These are phyloP conservation scores for Drosophila suboccidentalis DNA, from an alignment of 2,888 invertebrate genomes.

Conservation along the genomic window DNA sequence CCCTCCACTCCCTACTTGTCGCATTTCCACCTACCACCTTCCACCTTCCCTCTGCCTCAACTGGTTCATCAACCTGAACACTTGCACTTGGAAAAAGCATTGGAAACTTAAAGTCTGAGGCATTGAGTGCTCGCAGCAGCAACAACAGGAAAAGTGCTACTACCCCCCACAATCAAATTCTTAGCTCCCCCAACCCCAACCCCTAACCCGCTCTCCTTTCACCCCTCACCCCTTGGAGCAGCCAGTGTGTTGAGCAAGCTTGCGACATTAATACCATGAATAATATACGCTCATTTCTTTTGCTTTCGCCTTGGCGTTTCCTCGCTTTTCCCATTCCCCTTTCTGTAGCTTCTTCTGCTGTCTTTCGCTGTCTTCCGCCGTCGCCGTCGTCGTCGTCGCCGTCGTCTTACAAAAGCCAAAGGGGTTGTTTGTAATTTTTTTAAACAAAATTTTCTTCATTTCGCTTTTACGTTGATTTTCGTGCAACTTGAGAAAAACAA, in stretches of 20 bases:
- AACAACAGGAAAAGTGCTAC: slow-evolving; percentile 26
- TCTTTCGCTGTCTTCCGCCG: slow-evolving; percentile 18
- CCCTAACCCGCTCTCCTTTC: not conserved
- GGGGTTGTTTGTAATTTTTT: slow-evolving; percentile 81
- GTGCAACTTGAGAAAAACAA: slow-evolving; percentile 76
- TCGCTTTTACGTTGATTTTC: slow-evolving; percentile 74
- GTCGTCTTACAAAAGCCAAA: slow-evolving; percentile 66
- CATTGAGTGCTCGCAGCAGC: slow-evolving; percentile 27
- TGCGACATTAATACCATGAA: slow-evolving; percentile 80
- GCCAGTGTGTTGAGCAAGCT: slow-evolving; percentile 27
- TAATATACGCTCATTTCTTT: slow-evolving; percentile 81
- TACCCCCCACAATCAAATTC: slow-evolving; percentile 14
- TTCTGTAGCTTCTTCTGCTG: slow-evolving; percentile 11
- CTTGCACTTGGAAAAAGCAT: slow-evolving; percentile 56
- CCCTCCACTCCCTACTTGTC: not conserved
- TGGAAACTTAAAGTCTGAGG: slow-evolving; percentile 56
- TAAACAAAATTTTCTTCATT: slow-evolving; percentile 77
- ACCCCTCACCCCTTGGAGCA: slow-evolving; percentile 5
- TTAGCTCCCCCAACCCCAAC: slow-evolving; percentile 18
- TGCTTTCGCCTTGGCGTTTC: slow-evolving; percentile 59
- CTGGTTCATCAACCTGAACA: slow-evolving; percentile 66
- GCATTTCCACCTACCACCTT: too few species aligned
- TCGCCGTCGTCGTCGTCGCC: slow-evolving; percentile 12
- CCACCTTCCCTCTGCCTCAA: slow-evolving; percentile 16
- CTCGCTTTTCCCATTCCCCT: slow-evolving; percentile 10